Evolutionary conservation across 2,113 vertebrate species (phyloP).

Genomic region (Maylandia zebra): DNA sequence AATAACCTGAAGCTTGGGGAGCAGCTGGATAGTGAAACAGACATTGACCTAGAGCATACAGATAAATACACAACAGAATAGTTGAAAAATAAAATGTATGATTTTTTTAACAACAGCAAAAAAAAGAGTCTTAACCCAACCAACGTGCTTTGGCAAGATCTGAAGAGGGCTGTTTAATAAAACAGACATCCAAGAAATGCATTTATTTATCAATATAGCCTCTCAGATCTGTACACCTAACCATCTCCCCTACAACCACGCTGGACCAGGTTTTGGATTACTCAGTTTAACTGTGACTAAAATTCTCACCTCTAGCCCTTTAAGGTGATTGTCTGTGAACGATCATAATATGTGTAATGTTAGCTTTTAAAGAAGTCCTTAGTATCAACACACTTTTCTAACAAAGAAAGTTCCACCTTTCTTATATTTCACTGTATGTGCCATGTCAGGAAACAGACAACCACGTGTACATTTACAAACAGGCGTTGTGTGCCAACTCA

Average conservation of each 20-base stretch:
- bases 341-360: background rate
- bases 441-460: conserved; percentile 1
- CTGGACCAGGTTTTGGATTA: background rate
- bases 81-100: background rate
- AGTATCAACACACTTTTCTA: background rate
- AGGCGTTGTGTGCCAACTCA: background rate
- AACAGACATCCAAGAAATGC: background rate
- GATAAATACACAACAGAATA: background rate
- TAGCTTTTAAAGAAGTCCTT: background rate
- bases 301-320: background rate
- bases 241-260: background rate
- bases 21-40: background rate
- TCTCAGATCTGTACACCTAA: background rate
- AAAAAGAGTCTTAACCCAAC: background rate
- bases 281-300: background rate
- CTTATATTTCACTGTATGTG: background rate
- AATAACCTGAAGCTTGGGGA: background rate
- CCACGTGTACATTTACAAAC: background rate
- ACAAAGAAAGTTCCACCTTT: background rate
- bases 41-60: background rate
- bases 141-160: background rate
- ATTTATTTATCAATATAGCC: background rate
- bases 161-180: background rate
- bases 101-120: background rate
- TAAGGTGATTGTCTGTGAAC: background rate